A percentile compares a stretch with the other conserved stretches of the same genome.
These are phyloP conservation scores for Nerophis ophidion DNA, from an alignment of 2,113 vertebrate species.

Conservation along the genomic window DNA sequence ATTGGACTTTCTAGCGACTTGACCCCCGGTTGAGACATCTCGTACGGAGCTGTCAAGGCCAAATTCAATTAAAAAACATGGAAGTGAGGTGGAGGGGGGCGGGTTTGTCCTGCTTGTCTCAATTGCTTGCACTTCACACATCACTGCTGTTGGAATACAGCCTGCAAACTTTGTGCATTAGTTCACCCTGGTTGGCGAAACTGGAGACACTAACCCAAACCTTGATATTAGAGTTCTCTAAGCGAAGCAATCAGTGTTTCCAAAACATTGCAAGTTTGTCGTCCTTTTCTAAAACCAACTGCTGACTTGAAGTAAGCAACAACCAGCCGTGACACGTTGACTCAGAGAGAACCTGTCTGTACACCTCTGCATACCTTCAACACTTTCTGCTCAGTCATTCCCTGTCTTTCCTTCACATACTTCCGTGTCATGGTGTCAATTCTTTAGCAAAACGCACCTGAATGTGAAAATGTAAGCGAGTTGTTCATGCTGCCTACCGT, in stretches of 20 bases:
- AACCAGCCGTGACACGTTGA: conserved; percentile 24
- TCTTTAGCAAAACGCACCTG: no score
- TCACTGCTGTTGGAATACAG: conserved; percentile 4
- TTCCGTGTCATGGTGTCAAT: no score
- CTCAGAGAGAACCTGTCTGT: conserved; percentile 48
- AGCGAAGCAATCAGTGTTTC: no score
- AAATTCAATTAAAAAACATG: conserved; percentile 15
- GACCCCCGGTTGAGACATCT: conserved; percentile 1
- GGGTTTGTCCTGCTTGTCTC: conserved; percentile 7
- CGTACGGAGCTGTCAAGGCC: conserved; percentile 7
- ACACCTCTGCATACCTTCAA: conserved; percentile 31
- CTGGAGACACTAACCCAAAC: no score
- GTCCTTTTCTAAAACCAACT: no score
- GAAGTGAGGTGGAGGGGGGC: not conserved
- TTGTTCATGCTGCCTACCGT: no score
- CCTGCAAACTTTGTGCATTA: not conserved
- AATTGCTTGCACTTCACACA: conserved; percentile 7
- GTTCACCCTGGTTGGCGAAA: not conserved
- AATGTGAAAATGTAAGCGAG: no score
- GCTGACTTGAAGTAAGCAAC: conserved; percentile 1
- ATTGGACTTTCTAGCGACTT: not conserved
- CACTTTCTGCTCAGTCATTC: not conserved
- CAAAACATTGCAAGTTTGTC: no score
- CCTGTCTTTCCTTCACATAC: not conserved
- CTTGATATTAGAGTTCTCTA: no score